These are phyloP conservation scores for Corvus moneduloides DNA, from an alignment of 2,113 vertebrate genomes.

Conservation along the genomic window DNA sequence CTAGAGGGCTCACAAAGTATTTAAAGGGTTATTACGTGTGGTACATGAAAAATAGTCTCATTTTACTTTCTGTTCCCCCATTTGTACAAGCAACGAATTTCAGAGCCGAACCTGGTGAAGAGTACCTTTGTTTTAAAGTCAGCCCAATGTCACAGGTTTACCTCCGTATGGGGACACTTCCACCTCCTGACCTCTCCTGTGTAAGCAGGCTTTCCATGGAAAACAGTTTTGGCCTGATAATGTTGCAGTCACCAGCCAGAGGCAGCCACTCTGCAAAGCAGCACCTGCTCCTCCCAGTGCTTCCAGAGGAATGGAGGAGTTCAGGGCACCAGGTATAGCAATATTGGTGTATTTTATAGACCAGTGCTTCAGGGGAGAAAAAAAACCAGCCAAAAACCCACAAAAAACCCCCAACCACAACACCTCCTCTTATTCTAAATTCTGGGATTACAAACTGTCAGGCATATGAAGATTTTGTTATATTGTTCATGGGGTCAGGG, in stretches of 20 bases:
- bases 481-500: not conserved
- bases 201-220: not conserved
- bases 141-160: not conserved
- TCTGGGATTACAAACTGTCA: not conserved
- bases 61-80: not conserved
- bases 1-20: conserved; percentile 44
- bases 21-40: not conserved
- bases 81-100: fast-evolving
- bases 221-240: not conserved
- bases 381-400: no score
- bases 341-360: fast-evolving
- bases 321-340: not conserved
- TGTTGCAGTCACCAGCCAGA: not conserved
- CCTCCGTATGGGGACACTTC: not conserved
- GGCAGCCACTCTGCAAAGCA: not conserved
- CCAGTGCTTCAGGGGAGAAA: not conserved
- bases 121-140: not conserved
- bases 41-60: not conserved
- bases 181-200: not conserved
- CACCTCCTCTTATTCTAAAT: not conserved
- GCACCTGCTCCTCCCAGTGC: fast-evolving
- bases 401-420: not conserved
- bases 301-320: not conserved
- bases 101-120: not conserved
- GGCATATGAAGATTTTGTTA: not conserved